phyloP scores from a whole-genome alignment of 2,113 vertebrate genomes.

The Brachyistius frenatus region DNA sequence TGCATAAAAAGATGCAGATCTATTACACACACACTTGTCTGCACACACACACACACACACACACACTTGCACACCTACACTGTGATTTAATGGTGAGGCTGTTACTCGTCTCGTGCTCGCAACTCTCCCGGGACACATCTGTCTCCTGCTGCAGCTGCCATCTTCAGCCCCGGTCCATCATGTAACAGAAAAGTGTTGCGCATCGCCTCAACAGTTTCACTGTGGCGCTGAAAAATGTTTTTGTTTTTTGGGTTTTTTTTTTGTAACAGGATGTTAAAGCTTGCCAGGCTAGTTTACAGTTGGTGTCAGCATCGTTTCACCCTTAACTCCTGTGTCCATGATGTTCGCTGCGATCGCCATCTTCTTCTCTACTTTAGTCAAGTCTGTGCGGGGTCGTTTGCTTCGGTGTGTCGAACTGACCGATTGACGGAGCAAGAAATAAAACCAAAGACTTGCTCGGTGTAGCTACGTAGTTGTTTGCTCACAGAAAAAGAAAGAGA shows the following conservation, averaged over 20 bases:
- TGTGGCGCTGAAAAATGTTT: constrained; percentile 5
- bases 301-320: neutral
- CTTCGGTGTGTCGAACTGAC: no score
- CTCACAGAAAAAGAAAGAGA: no score
- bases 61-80: neutral
- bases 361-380: neutral
- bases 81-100: constrained; percentile 17
- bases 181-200: constrained; percentile 28
- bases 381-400: neutral
- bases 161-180: constrained; percentile 28
- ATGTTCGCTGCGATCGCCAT: neutral
- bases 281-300: neutral
- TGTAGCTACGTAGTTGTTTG: no score
- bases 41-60: neutral
- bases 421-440: no score
- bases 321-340: neutral
- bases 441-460: no score
- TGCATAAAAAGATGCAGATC: neutral
- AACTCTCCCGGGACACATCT: constrained; percentile 47
- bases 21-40: neutral
- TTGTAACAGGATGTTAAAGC: neutral
- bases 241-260: no score
- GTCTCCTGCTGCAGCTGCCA: constrained; percentile 44
- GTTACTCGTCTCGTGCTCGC: constrained; percentile 23
- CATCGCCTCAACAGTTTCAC: constrained; percentile 18